Percentiles rank a stretch among this genome's conserved stretches.
These are phyloP conservation scores for Pterocles gutturalis DNA, from an alignment of 2,113 vertebrate genomes.

Conservation along the genomic window DNA sequence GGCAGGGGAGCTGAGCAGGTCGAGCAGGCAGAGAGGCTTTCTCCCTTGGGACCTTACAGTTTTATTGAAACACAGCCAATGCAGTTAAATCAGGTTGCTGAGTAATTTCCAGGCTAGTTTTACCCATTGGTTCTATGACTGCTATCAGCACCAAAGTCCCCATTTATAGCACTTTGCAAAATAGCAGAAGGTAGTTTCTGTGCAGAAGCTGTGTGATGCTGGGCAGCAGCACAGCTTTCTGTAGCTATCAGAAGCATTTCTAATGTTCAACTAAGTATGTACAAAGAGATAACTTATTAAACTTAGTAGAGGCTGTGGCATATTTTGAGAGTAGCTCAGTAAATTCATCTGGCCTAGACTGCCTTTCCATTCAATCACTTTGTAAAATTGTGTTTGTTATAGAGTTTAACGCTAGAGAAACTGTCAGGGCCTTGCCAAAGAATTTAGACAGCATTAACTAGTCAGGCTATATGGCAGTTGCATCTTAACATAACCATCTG, in stretches of 20 bases:
- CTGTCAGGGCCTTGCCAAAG: background rate
- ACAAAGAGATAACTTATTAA: background rate
- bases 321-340: background rate
- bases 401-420: background rate
- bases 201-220: background rate
- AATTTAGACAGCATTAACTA: background rate
- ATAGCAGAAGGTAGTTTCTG: background rate
- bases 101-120: background rate
- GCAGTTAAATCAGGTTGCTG: background rate
- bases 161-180: background rate
- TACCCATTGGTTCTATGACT: background rate
- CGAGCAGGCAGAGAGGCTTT: background rate
- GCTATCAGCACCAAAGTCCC: background rate
- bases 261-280: background rate
- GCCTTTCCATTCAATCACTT: background rate
- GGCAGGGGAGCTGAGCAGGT: background rate
- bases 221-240: background rate
- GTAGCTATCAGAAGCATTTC: background rate
- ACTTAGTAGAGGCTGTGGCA: background rate
- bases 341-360: background rate
- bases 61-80: background rate
- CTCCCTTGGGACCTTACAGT: background rate
- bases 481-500: background rate
- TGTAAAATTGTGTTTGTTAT: background rate
- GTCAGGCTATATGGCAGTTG: background rate